phyloP scores from a whole-genome alignment of 2,797 vertebrate species.

The Podarcis siculus region DNA sequence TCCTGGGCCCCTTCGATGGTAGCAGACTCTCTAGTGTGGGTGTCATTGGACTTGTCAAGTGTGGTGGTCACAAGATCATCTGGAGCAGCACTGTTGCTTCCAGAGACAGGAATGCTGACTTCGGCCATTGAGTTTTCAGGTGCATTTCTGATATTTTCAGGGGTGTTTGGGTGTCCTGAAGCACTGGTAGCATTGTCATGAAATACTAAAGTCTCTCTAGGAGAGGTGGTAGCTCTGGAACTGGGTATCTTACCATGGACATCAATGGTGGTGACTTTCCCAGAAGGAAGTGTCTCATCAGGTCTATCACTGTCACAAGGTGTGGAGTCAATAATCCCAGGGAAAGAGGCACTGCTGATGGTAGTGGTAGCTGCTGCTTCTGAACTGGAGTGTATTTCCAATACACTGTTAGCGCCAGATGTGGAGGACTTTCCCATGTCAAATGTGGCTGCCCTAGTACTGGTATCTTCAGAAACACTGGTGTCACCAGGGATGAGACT shows the following conservation, averaged over 20 bases:
- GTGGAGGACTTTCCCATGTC: not conserved
- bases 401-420: too few species aligned
- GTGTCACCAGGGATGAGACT: too few species aligned
- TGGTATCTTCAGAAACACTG: not conserved
- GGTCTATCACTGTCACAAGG: not conserved
- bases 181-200: not conserved
- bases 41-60: not conserved
- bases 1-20: not conserved
- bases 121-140: not conserved
- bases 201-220: not conserved
- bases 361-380: not conserved
- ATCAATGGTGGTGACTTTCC: not conserved
- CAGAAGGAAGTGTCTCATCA: not conserved
- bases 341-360: not conserved
- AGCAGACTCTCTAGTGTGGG: not conserved
- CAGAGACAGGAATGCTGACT: not conserved
- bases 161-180: not conserved
- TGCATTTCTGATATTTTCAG: not conserved
- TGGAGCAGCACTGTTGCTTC: not conserved
- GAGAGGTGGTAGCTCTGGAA: not conserved
- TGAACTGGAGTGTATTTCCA: not conserved
- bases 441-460: not conserved
- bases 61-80: not conserved
- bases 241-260: not conserved
- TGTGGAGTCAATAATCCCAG: not conserved